Base-by-base conservation (phyloP, 2,888 invertebrate species). In the Bellardia pandia region DNA sequence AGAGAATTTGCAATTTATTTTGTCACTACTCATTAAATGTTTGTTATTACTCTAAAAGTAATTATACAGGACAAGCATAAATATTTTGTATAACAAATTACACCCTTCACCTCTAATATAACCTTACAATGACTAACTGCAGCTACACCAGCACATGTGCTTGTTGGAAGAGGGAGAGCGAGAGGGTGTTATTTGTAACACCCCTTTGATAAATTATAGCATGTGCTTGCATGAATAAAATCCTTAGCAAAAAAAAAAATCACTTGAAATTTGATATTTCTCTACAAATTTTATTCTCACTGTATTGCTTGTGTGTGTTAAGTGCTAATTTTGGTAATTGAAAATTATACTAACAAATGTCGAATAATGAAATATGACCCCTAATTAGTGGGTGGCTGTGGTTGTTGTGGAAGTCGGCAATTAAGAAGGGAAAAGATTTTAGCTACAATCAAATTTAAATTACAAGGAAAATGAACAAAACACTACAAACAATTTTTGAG, bases 241-340 rank as follows among this genome's bases (percentile, higher is more conserved):
- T 56, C 48, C 13, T 58, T 30, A 11, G 8, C 23, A 11, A 16
- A 51, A 78, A 58, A 78, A 58, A 77, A 86, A 74, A 4, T 53
- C 30, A 53, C 42, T 81, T 72, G 85, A 77, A 81, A 81, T 83
- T 82, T 81, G 86, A 79, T 83, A 82, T 16, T 66, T 71, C 40
- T 64, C 76, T 80, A 2, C 53, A 42, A 42, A 40, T 64, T 42
- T 11, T 72, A 30, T 62, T 68, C 14, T 68, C 13, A 16, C 51
- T 53, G 16, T 71, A 76, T 78, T 80, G 60, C 81, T 80, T 85
- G 80, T 74, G 8, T 42, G 30, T 14, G 13, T 64, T 78, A 75
- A 81, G 62, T 85, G 86, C 86, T 85, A 87, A 87, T 85, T 87
- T 87, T 75, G 69, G 40, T 84, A 84, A 87, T 78, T 81, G 84